A percentile compares a stretch with the other conserved stretches of the same genome.
These are phyloP conservation scores for Noctilio leporinus DNA, from an alignment of 2,113 vertebrate genomes.

Conservation along the genomic window DNA sequence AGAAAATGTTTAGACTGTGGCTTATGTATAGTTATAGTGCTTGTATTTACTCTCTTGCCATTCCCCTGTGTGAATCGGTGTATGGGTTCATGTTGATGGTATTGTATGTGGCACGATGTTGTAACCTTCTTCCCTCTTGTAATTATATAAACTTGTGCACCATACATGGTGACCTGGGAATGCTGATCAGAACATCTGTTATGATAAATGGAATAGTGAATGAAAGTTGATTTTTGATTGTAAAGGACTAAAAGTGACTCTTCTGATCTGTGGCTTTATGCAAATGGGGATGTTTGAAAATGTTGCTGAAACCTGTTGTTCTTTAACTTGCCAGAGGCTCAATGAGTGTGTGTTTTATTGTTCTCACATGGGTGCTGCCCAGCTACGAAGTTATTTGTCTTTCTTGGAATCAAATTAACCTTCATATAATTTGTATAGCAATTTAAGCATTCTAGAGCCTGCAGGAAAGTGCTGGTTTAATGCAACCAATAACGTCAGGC, in stretches of 20 bases:
- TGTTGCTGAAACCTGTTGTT: slow-evolving; percentile 45
- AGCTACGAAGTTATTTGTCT: not conserved
- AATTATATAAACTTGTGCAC: slow-evolving; percentile 66
- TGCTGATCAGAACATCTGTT: slow-evolving; percentile 70
- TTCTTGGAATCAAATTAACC: slow-evolving; percentile 29
- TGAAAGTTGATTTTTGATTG: slow-evolving; percentile 66
- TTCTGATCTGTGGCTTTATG: slow-evolving; percentile 62
- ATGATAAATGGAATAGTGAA: slow-evolving; percentile 59
- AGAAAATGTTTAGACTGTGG: not conserved
- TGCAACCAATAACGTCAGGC: not conserved
- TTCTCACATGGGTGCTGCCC: not conserved
- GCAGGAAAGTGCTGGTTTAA: not conserved
- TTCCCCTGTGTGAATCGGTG: slow-evolving; percentile 34
- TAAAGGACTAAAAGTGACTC: slow-evolving; percentile 54
- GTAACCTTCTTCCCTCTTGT: slow-evolving; percentile 63
- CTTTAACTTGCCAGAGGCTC: not conserved
- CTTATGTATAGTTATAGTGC: slow-evolving; percentile 63
- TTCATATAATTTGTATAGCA: slow-evolving; percentile 13
- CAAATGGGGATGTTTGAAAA: slow-evolving; percentile 54
- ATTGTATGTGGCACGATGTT: slow-evolving; percentile 45
- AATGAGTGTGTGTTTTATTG: slow-evolving; percentile 11
- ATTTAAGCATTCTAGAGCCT: not conserved
- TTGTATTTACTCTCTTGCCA: slow-evolving; percentile 24
- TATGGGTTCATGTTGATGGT: slow-evolving; percentile 46
- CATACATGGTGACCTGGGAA: slow-evolving; percentile 52